Conservation (phyloP, 2,888 invertebrate genomes). For the Tetragnatha montana region DNA sequence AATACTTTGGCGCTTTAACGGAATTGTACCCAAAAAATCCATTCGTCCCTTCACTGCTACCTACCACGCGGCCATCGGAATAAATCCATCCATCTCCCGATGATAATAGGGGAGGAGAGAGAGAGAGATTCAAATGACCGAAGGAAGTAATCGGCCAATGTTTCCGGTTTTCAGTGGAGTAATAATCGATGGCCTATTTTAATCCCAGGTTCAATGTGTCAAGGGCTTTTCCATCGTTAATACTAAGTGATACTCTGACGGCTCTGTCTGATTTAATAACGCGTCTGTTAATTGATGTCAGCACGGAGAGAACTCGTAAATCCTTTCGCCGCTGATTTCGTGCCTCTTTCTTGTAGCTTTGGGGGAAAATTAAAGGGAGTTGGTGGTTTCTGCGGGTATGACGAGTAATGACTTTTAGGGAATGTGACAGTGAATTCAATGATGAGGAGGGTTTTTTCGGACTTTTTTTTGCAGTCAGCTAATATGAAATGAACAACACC, state of each 20-base stretch:
- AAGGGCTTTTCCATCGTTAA: constrained; percentile 25
- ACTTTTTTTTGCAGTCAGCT: no score
- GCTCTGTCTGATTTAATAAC: not conserved
- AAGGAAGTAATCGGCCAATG: constrained; percentile 8
- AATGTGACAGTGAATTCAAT: no score
- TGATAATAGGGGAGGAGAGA: not conserved
- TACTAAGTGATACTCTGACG: not conserved
- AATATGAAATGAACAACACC: no score
- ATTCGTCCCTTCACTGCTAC: no score
- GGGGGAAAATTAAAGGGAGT: no score
- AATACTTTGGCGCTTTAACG: no score
- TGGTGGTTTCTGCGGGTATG: no score
- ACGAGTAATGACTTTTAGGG: no score
- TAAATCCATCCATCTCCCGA: no score
- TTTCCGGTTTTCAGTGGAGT: constrained; percentile 19
- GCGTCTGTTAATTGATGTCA: not conserved
- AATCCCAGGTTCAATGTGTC: constrained; percentile 27
- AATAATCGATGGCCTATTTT: constrained; percentile 47
- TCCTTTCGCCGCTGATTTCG: not conserved
- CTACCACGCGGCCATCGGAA: no score
- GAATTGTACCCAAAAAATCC: no score
- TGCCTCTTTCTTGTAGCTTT: not conserved
- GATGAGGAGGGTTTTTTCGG: no score
- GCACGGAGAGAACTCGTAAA: not conserved
- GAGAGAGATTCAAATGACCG: not conserved